These are phyloP conservation scores for Lasius fuliginosus DNA, from an alignment of 2,888 invertebrate species.

Conservation along the genomic window DNA sequence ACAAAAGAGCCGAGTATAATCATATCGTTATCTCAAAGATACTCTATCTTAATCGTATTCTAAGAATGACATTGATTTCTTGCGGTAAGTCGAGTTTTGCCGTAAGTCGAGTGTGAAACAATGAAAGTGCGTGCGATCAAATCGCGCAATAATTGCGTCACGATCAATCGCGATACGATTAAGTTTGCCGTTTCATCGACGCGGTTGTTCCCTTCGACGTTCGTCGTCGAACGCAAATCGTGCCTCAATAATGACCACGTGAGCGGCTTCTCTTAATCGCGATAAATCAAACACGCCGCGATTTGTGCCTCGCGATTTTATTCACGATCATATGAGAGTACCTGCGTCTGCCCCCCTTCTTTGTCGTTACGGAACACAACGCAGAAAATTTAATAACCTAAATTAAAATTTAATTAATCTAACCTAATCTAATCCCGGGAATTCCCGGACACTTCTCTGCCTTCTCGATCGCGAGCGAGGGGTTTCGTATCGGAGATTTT, in stretches of 20 bases:
- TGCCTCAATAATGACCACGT: background rate
- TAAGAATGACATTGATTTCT: conserved; percentile 17
- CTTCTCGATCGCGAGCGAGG: background rate
- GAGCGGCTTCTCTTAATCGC: background rate
- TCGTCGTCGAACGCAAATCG: conserved; percentile 33
- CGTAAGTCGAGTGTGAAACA: background rate
- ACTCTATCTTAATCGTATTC: background rate
- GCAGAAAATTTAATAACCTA: too few species aligned
- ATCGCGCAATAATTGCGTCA: conserved; percentile 18
- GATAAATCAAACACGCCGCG: conserved; percentile 42
- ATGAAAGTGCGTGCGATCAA: conserved; percentile 13
- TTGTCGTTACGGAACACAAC: too few species aligned
- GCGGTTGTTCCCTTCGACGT: too few species aligned
- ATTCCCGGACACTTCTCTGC: background rate
- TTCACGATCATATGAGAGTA: background rate
- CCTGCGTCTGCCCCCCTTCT: too few species aligned
- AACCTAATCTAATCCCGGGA: background rate
- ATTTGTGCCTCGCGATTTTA: background rate
- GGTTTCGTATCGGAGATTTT: conserved; percentile 31
- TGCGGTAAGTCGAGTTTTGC: background rate
- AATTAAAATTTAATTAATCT: too few species aligned
- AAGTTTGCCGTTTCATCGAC: conserved; percentile 11
- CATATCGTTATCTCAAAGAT: background rate
- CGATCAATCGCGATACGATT: background rate
- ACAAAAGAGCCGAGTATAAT: background rate